These are phyloP conservation scores for Euphydryas editha DNA, from an alignment of 2,888 invertebrate species.

Conservation along the genomic window DNA sequence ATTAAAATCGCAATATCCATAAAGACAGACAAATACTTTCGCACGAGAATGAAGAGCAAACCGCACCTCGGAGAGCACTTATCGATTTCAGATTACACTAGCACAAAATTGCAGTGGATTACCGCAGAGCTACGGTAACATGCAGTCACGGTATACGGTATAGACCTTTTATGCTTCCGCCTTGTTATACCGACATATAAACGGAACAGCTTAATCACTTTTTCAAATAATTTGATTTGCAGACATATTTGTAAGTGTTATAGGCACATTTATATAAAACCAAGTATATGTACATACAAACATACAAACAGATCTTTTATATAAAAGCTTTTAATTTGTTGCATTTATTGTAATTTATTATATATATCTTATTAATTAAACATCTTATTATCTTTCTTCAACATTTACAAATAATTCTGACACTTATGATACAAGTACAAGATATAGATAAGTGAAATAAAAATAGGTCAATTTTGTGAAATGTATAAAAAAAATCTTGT, in stretches of 20 bases:
- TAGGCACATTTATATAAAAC: no score
- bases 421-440: no score
- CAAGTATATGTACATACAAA: no score
- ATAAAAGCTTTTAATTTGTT: no score
- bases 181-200: constrained; percentile 6
- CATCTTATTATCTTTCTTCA: no score
- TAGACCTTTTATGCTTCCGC: constrained; percentile 44
- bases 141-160: constrained; percentile 33
- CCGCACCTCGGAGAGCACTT: constrained; percentile 45
- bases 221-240: not conserved
- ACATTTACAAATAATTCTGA: no score
- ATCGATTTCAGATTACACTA: constrained; percentile 60
- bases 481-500: no score
- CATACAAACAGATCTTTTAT: no score
- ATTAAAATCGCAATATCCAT: constrained; percentile 19
- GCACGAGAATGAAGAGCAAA: constrained; percentile 26
- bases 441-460: no score
- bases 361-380: no score
- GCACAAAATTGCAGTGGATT: constrained; percentile 56
- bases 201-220: not conserved
- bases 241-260: not conserved
- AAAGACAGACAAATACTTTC: constrained; percentile 35
- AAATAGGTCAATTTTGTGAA: no score
- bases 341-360: no score
- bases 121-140: constrained; percentile 41